phyloP scores from a whole-genome alignment of 2,888 invertebrate species.

The Philaethria dido region DNA sequence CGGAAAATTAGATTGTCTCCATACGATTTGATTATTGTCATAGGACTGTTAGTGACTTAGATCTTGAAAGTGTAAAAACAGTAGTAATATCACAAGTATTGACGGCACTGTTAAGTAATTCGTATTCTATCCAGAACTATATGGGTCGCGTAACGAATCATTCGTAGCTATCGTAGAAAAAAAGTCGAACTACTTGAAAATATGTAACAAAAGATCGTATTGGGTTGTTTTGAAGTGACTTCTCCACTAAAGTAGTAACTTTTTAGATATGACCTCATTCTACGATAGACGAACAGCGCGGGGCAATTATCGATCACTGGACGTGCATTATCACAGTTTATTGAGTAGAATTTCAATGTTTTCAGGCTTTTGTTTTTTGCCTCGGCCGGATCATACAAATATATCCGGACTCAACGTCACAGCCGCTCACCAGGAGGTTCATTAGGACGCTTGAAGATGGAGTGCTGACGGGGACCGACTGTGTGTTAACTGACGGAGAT shows the following conservation, averaged over 20 bases:
- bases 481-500: constrained; percentile 55
- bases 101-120: constrained; percentile 68
- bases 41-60: constrained; percentile 53
- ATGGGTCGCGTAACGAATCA: constrained; percentile 6
- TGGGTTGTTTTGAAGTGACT: constrained; percentile 21
- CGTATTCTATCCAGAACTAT: constrained; percentile 52
- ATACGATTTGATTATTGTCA: constrained; percentile 42
- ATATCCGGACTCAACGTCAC: constrained; percentile 96
- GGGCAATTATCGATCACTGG: constrained; percentile 68
- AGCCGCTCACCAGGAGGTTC: constrained; percentile 97
- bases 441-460: constrained; percentile 93
- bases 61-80: constrained; percentile 54
- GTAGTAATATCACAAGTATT: constrained; percentile 70
- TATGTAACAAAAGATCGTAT: constrained; percentile 12
- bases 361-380: constrained; percentile 76
- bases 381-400: constrained; percentile 89
- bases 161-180: constrained; percentile 18
- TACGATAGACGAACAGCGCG: constrained; percentile 22
- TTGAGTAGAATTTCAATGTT: constrained; percentile 39
- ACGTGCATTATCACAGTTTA: constrained; percentile 81
- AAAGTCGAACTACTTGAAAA: constrained; percentile 10
- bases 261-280: constrained; percentile 27
- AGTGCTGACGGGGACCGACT: constrained; percentile 57
- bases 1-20: constrained; percentile 50
- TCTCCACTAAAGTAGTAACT: constrained; percentile 12